Evolutionary conservation across 2,113 vertebrate genomes (phyloP).

Genomic region (Sorex fumeus): DNA sequence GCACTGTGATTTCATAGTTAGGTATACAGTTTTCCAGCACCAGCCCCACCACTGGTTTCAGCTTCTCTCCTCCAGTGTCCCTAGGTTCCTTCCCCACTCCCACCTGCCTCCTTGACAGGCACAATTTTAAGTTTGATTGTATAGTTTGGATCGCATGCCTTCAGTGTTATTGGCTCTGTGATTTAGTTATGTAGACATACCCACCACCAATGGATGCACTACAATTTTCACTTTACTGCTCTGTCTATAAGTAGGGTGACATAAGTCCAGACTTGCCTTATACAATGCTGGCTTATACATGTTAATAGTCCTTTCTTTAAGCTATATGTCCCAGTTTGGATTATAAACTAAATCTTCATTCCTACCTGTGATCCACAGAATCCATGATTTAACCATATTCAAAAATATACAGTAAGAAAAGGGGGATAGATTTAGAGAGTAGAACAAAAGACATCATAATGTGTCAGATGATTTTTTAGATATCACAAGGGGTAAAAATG

Average conservation of each 20-base stretch:
- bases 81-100: too few species aligned
- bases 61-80: too few species aligned
- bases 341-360: not conserved
- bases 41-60: too few species aligned
- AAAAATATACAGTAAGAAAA: conserved; percentile 14
- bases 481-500: not conserved
- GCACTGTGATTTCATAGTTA: too few species aligned
- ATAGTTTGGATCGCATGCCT: too few species aligned
- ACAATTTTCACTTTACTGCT: conserved; percentile 34
- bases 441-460: not conserved
- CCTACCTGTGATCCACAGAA: not conserved
- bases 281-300: not conserved
- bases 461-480: not conserved
- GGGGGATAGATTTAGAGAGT: not conserved
- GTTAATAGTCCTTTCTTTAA: conserved; percentile 13
- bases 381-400: not conserved
- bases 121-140: too few species aligned
- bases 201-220: not conserved
- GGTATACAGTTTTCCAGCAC: too few species aligned
- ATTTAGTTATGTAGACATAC: too few species aligned
- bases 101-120: too few species aligned
- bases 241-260: not conserved
- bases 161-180: too few species aligned
- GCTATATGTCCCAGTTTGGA: not conserved
- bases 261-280: not conserved